Base-by-base conservation (phyloP, 2,797 vertebrate species). In the Numenius phaeopus region DNA sequence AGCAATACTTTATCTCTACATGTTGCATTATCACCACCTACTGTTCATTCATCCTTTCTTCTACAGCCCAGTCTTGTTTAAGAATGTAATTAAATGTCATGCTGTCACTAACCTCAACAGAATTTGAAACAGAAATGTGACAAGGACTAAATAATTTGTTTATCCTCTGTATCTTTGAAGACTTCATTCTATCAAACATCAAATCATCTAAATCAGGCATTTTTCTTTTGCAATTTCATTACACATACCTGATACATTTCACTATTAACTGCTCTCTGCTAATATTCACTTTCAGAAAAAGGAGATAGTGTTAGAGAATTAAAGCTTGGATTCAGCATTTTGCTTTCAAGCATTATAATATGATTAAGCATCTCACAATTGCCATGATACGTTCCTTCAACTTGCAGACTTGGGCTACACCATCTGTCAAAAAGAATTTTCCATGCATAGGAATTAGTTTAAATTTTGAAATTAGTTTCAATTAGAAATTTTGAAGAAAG, bases 1-100 rank as follows among this genome's bases (percentile, higher is more conserved):
- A 73, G 55, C 11, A 73, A 69, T 44, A 23, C 26, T 70, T 62
- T 11, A 18, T n/a, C 17, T 52, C 75, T 94, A 13, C 54, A 27
- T 61, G 94, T 95, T 85, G 82, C 96, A 59, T 89, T 97, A 97
- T 95, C 96, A 67, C 98, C 98, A 98, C 82, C 98, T 98, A 97
- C 97, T 98, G 98, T 94, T 97, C 94, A 57, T 34, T 58, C 44
- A 26, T 2, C 10, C 18, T 37, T 49, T 83, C 76, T 88, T 22
- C 66, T 61, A 32, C 32, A 75, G 14, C 32, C 47, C 39, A 30
- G 11, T 44, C 37, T 72, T 55, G 14, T 62, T 85, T 20, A 72
- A 73, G 47, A 79, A 84, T 18, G 9, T 34, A 94, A 57, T 64
- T 70, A 83, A 94, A 91, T 27, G 40, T 14, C 88, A 67, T 27